These are phyloP conservation scores for Ptychochromis oligacanthus DNA, from an alignment of 2,113 vertebrate species.

Conservation along the genomic window DNA sequence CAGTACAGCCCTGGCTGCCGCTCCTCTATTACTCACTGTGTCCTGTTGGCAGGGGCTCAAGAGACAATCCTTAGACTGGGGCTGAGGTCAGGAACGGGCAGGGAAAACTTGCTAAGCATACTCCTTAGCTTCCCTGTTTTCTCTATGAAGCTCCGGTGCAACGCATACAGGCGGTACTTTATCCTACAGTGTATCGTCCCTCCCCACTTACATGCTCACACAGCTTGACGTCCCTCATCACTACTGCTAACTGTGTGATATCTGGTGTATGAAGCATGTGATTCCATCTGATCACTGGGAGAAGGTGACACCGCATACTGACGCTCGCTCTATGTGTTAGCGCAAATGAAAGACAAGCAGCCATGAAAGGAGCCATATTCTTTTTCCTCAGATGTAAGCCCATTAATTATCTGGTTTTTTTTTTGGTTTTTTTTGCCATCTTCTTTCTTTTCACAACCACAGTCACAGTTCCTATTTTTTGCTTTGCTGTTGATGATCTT, in stretches of 20 bases:
- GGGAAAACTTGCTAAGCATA: conserved; percentile 46
- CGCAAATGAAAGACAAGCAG: conserved; percentile 28
- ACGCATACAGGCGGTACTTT: not conserved
- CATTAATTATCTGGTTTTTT: conserved; percentile 31
- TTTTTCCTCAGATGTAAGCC: not conserved
- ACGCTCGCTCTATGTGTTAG: conserved; percentile 5
- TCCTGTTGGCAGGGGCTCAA: conserved; percentile 59
- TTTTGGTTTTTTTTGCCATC: conserved; percentile 18
- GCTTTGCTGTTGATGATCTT: conserved; percentile 12
- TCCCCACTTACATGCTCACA: not conserved
- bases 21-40: conserved; percentile 68
- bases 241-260: conserved; percentile 29
- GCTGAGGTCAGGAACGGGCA: conserved; percentile 65
- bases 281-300: conserved; percentile 31
- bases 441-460: not conserved
- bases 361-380: conserved; percentile 6
- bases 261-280: conserved; percentile 34
- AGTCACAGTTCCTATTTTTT: not conserved
- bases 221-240: conserved; percentile 35
- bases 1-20: conserved; percentile 43
- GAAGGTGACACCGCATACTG: conserved; percentile 1
- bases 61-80: conserved; percentile 62
- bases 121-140: conserved; percentile 25
- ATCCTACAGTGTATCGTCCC: not conserved
- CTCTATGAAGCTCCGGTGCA: conserved; percentile 22